These are phyloP conservation scores for Dermochelys coriacea DNA, from an alignment of 2,797 vertebrate genomes.

Conservation along the genomic window DNA sequence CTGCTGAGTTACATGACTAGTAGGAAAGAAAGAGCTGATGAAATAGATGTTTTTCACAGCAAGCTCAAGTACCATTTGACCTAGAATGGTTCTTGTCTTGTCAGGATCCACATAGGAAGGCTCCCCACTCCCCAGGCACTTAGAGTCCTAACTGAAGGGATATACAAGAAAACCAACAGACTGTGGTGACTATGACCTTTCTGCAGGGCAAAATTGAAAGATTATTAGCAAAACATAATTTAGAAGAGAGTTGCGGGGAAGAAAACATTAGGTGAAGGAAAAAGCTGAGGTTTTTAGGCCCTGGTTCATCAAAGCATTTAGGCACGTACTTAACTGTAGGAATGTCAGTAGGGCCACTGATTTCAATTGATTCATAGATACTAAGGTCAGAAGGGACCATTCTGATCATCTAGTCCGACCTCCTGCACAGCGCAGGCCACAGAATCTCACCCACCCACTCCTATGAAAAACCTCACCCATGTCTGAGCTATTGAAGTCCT, in stretches of 20 bases:
- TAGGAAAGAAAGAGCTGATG: neutral
- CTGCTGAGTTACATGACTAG: neutral
- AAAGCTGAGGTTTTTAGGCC: neutral
- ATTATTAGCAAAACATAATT: neutral
- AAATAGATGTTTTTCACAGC: neutral
- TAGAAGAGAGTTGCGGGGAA: conserved; percentile 14
- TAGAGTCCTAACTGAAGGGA: neutral
- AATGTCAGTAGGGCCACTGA: neutral
- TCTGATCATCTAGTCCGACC: too few species aligned
- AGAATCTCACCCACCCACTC: too few species aligned
- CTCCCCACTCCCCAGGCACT: neutral
- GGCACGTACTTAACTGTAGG: neutral
- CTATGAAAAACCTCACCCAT: too few species aligned
- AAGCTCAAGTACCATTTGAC: neutral
- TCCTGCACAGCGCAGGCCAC: too few species aligned
- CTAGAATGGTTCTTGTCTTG: neutral
- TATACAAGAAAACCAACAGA: conserved; percentile 9
- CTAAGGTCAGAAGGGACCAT: too few species aligned
- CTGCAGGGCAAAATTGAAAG: neutral
- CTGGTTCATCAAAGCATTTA: neutral
- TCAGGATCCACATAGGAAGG: neutral
- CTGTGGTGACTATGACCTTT: neutral
- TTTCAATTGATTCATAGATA: too few species aligned
- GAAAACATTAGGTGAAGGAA: neutral
- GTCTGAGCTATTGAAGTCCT: too few species aligned